phyloP scores from a whole-genome alignment of 2,797 vertebrate genomes.

The Hoplostethus atlanticus region DNA sequence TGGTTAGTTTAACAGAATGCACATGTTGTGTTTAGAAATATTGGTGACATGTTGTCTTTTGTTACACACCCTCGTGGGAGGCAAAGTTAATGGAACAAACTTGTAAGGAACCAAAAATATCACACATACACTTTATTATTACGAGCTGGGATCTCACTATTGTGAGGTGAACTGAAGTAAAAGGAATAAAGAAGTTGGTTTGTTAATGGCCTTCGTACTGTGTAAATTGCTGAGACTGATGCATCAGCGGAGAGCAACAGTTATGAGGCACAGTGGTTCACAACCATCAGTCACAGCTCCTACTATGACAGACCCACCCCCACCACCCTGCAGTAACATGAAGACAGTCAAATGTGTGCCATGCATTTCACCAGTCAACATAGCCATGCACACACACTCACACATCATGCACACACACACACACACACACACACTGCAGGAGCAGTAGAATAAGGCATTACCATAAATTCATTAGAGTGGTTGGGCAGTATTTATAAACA shows the following conservation, averaged over 20 bases:
- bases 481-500: conserved; percentile 87
- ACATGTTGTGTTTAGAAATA: conserved; percentile 45
- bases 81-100: conserved; percentile 46
- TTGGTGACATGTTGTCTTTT: too few species aligned
- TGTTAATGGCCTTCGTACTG: conserved; percentile 77
- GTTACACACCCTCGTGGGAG: conserved; percentile 22
- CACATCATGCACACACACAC: conserved; percentile 37
- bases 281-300: conserved; percentile 51
- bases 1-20: conserved; percentile 42
- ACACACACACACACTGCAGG: conserved; percentile 49
- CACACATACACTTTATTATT: conserved; percentile 53
- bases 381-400: conserved; percentile 37
- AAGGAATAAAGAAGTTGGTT: conserved; percentile 93
- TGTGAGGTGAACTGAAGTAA: conserved; percentile 83
- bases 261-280: conserved; percentile 31
- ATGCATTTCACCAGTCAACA: conserved; percentile 4
- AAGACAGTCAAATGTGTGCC: conserved; percentile 50
- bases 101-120: conserved; percentile 31
- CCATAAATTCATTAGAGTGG: conserved; percentile 89
- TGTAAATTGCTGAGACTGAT: neutral
- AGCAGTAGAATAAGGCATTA: conserved; percentile 83
- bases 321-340: conserved; percentile 39
- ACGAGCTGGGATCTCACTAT: conserved; percentile 45
- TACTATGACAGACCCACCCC: conserved; percentile 51
- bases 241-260: neutral